phyloP scores from a whole-genome alignment of 2,797 vertebrate species.

The Xiphorhynchus erythropygius region DNA sequence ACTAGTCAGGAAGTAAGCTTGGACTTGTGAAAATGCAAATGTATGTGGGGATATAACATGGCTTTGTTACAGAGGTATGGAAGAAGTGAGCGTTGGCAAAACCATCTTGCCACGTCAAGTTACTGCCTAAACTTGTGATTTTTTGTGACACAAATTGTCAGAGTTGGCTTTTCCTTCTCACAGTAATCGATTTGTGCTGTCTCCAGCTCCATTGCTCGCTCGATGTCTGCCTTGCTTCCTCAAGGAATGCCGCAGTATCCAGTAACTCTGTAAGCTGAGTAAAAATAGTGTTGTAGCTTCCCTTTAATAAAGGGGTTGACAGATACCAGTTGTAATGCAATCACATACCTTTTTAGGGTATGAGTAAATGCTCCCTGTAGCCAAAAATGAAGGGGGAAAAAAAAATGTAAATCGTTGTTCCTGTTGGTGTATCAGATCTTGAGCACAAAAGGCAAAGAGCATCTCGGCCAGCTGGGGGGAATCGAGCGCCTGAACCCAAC shows the following conservation, averaged over 20 bases:
- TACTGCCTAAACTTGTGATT: conserved; percentile 28
- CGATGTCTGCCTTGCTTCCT: conserved; percentile 44
- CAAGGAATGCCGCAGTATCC: conserved; percentile 14
- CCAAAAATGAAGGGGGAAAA: neutral
- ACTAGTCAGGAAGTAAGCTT: neutral
- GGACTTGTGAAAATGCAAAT: neutral
- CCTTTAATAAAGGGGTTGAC: neutral
- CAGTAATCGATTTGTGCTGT: neutral
- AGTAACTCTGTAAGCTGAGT: neutral
- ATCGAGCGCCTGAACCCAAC: conserved; percentile 14
- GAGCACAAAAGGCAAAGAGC: conserved; percentile 43
- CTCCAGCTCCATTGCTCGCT: neutral
- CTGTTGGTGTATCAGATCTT: neutral
- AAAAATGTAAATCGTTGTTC: neutral
- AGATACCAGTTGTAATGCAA: neutral
- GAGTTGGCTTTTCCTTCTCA: neutral
- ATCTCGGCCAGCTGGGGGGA: conserved; percentile 35
- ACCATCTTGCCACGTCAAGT: conserved; percentile 39
- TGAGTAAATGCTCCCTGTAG: neutral
- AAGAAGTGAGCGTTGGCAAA: neutral
- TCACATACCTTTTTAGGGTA: neutral
- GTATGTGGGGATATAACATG: neutral
- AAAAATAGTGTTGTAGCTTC: conserved; percentile 19
- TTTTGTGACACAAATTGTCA: neutral
- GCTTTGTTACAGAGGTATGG: conserved; percentile 19